Conservation (phyloP, 2,888 invertebrate species). For the Scaptomyza flava region DNA sequence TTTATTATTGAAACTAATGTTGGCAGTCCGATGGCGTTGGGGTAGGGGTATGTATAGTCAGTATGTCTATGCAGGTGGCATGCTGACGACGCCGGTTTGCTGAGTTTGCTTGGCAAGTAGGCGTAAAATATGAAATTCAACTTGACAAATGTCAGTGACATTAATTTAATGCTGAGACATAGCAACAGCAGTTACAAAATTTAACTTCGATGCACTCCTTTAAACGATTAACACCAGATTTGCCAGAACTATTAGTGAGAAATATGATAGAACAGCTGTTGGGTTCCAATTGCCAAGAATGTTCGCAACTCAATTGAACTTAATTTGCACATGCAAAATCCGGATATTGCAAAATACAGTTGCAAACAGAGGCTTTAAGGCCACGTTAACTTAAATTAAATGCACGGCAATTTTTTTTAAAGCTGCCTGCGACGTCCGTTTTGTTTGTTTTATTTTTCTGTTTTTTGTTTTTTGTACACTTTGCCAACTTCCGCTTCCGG, state of each 20-base stretch:
- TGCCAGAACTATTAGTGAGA: not conserved
- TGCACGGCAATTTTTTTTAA: conserved; percentile 44
- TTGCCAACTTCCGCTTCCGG: conserved; percentile 70
- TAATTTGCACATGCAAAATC: conserved; percentile 36
- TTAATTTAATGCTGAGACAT: conserved; percentile 71
- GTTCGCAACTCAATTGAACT: conserved; percentile 52
- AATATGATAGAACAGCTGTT: conserved; percentile 18
- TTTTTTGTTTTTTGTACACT: conserved; percentile 50
- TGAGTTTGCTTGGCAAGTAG: conserved; percentile 24
- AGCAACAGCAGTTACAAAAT: conserved; percentile 29
- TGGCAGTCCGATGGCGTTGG: conserved; percentile 41
- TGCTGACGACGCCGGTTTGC: conserved; percentile 52
- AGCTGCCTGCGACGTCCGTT: conserved; percentile 37
- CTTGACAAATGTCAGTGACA: conserved; percentile 74
- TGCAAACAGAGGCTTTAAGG: conserved; percentile 14
- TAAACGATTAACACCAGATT: not conserved
- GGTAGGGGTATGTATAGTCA: too few relatives aligned
- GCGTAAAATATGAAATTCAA: conserved; percentile 72
- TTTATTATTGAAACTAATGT: conserved; percentile 78
- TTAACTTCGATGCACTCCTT: conserved; percentile 5
- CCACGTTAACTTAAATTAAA: conserved; percentile 16
- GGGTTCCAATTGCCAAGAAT: not conserved
- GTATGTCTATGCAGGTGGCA: conserved; percentile 46
- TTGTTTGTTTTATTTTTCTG: conserved; percentile 17
- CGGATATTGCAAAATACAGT: conserved; percentile 34